Conservation (phyloP, 2,888 invertebrate genomes). For the Cartodere bifasciata region DNA sequence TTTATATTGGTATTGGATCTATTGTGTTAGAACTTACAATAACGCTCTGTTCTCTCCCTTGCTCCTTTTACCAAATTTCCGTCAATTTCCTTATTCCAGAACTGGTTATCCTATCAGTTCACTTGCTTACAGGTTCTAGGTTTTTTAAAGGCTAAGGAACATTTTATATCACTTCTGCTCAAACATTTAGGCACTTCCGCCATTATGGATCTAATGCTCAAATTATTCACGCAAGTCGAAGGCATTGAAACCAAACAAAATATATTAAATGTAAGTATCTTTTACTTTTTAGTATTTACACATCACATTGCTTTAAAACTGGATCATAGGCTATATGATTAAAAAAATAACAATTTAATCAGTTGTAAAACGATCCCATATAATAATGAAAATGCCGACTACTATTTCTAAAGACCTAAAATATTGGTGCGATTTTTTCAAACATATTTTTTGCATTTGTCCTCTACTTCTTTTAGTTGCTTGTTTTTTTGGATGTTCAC, state of each 20-base stretch:
- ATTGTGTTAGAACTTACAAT: background rate
- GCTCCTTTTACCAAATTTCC: conserved; percentile 1
- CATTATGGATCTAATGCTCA: conserved; percentile 82
- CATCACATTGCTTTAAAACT: too few relatives aligned
- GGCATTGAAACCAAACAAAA: conserved; percentile 58
- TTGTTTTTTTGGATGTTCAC: background rate
- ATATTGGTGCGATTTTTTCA: too few relatives aligned
- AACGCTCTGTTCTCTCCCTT: conserved; percentile 3
- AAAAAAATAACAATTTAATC: too few relatives aligned
- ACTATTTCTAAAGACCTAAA: too few relatives aligned
- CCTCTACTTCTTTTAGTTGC: conserved; percentile 1
- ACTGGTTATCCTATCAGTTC: conserved; percentile 87
- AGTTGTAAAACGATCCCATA: too few relatives aligned
- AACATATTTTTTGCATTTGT: too few relatives aligned
- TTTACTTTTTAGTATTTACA: too few relatives aligned
- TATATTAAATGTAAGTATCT: conserved; percentile 51
- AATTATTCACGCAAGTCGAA: conserved; percentile 73
- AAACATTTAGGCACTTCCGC: conserved; percentile 89
- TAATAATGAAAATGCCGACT: too few relatives aligned
- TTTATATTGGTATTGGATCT: conserved; percentile 1
- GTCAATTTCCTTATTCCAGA: conserved; percentile 37
- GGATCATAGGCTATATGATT: too few relatives aligned
- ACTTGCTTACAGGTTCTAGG: conserved; percentile 85
- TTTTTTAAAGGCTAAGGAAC: conserved; percentile 75
- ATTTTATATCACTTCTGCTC: conserved; percentile 76